Percentiles rank a stretch among this genome's conserved stretches.
Evolutionary conservation across 2,888 invertebrate species (phyloP).

Genomic region (Philhelius pedissequus): DNA sequence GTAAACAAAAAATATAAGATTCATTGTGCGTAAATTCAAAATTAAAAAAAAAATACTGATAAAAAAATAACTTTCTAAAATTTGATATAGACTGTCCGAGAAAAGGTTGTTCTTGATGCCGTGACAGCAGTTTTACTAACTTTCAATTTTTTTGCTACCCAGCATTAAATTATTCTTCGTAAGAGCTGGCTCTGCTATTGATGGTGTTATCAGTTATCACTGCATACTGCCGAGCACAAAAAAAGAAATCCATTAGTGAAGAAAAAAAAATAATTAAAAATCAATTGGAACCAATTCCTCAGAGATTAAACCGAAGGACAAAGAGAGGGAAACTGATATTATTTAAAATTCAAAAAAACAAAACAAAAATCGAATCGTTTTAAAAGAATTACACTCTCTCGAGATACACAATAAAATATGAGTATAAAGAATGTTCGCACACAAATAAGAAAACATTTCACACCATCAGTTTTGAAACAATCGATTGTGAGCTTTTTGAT

Average conservation of each 20-base stretch:
- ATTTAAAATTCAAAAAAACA: slow-evolving; percentile 21
- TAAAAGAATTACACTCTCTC: slow-evolving; percentile 20
- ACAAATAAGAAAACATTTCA: slow-evolving; percentile 17
- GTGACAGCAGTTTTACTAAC: slow-evolving; percentile 55
- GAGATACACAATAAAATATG: neutral
- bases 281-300: slow-evolving; percentile 28
- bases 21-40: slow-evolving; percentile 49
- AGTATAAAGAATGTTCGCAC: slow-evolving; percentile 40
- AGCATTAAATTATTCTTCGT: slow-evolving; percentile 59
- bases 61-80: neutral
- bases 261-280: no score
- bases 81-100: neutral
- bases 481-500: slow-evolving; percentile 3
- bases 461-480: slow-evolving; percentile 19
- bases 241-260: slow-evolving; percentile 18
- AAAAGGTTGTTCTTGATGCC: slow-evolving; percentile 47
- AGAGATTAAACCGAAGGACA: slow-evolving; percentile 33
- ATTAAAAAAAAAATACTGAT: slow-evolving; percentile 41
- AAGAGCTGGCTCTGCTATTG: slow-evolving; percentile 1
- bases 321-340: neutral
- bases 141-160: slow-evolving; percentile 45
- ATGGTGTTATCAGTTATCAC: slow-evolving; percentile 33
- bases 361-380: neutral
- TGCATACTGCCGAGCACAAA: slow-evolving; percentile 45
- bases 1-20: slow-evolving; percentile 68